Percentiles rank a stretch among this genome's conserved stretches.
Evolutionary conservation across 2,797 vertebrate genomes (phyloP).

Genomic region (Poeciliopsis gracilis): DNA sequence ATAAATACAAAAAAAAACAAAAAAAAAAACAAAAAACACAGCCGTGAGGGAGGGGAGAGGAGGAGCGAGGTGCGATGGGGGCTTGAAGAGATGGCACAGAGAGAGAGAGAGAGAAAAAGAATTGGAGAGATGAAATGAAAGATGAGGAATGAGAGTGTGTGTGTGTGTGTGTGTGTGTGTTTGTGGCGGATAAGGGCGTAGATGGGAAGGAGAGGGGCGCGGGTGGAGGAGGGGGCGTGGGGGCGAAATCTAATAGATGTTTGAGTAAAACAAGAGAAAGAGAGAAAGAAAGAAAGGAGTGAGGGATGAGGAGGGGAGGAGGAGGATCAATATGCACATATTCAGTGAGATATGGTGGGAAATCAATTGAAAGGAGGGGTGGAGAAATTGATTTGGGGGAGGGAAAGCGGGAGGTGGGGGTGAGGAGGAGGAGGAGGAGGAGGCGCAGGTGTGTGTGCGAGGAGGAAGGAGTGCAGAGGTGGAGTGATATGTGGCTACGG

Average conservation of each 20-base stretch:
- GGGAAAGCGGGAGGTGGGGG: slow-evolving; percentile 23
- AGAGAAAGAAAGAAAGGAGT: slow-evolving; percentile 56
- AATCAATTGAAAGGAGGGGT: slow-evolving; percentile 74
- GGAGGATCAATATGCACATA: slow-evolving; percentile 80
- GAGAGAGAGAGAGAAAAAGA: slow-evolving; percentile 55
- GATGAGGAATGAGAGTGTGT: slow-evolving; percentile 62
- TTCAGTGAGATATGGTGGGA: slow-evolving; percentile 78
- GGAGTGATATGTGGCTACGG: slow-evolving; percentile 82
- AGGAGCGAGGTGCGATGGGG: slow-evolving; percentile 57
- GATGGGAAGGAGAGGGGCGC: slow-evolving; percentile 30
- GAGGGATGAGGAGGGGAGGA: slow-evolving; percentile 47
- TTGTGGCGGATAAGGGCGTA: slow-evolving; percentile 17
- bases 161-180: slow-evolving; percentile 25
- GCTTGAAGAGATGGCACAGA: slow-evolving; percentile 68
- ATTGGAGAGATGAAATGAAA: slow-evolving; percentile 75
- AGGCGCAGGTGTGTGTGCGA: slow-evolving; percentile 7
- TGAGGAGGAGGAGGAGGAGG: slow-evolving; percentile 3
- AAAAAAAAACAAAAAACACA: slow-evolving; percentile 59
- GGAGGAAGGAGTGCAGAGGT: slow-evolving; percentile 73
- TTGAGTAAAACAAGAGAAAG: slow-evolving; percentile 67
- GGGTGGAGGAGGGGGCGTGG: slow-evolving; percentile 31
- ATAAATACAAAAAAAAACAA: slow-evolving; percentile 5
- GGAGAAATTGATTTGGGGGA: slow-evolving; percentile 70
- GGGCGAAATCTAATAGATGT: slow-evolving; percentile 76
- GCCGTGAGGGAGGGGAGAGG: slow-evolving; percentile 68